Evolutionary conservation across 2,888 invertebrate genomes (phyloP), one percentile per base, ranked within the genome.

Genomic region (Ormyrus rosae): DNA sequence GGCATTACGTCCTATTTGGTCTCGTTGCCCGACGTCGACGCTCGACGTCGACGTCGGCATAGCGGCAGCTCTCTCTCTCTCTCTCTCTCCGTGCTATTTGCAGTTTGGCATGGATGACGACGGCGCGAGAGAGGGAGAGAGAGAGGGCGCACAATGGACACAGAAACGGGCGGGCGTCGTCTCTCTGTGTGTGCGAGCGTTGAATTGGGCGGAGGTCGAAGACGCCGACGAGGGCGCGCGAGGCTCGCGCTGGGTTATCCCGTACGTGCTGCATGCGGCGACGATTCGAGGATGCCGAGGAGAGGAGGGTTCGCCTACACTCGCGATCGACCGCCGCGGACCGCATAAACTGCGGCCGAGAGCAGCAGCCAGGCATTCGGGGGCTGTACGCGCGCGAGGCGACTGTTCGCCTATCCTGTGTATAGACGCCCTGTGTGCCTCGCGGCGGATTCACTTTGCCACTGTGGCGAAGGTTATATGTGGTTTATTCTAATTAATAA

Each of bases 1-100:
- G 81, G 86, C 87, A 86, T 88, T 86, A 85, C 86, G 85, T 87
- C 84, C 87, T 86, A 87, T 88, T 88, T 86, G 87, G 86, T 87
- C 86, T 87, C 86, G 83, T 87, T 87, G 86, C 77, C 77, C 83
- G 84, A 34, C 34, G 13, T 13, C 13, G 13, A 13, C 13, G 13
- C 3, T 34, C 34, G 34, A 34, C 34, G 34, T 34, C 4, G 34
- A 4, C 34, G 34, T 34, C 34, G 34, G 86, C 88, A 88, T 86
- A 85, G 86, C 88, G 85, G 34, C 86, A 85, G 86, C 86, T 86
- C 84, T 84, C 80, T 19, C 13, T 19, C 84, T 84, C 80, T 19
- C 13, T 19, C 86, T 86, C 84, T 84, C 80, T 34, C 13, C 61
- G 70, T 86, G 87, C 87, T 88, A 88, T 88, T 89, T 88, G 87